Conservation (phyloP, 1,140 invertebrate genomes). For the Phymastichus coffea region DNA sequence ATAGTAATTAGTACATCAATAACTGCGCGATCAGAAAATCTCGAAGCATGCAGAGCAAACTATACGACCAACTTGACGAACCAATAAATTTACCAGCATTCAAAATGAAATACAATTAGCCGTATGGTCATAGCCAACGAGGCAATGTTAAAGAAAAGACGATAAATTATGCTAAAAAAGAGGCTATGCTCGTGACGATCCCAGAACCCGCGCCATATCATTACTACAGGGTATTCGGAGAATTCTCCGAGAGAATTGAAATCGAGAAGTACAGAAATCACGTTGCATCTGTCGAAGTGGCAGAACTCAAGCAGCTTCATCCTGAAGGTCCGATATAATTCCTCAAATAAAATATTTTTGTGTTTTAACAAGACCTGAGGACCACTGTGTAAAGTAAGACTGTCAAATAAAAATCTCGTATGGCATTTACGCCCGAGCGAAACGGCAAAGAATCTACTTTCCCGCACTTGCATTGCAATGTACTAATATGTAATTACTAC, state of each 20-base stretch:
- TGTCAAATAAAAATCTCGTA: conserved; percentile 43
- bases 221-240: conserved; percentile 32
- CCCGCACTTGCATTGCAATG: no score
- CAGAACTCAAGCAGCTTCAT: conserved; percentile 31
- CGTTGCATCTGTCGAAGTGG: conserved; percentile 30
- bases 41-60: no score
- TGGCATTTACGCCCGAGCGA: no score
- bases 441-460: no score
- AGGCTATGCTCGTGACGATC: conserved; percentile 15
- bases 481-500: conserved; percentile 40
- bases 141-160: no score
- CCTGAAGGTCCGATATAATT: conserved; percentile 32
- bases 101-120: no score
- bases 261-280: conserved; percentile 35
- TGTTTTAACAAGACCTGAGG: conserved; percentile 42
- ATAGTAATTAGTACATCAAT: no score
- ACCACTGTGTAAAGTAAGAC: conserved; percentile 33
- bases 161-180: conserved; percentile 26
- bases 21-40: background rate
- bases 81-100: no score
- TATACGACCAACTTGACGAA: no score
- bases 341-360: conserved; percentile 28
- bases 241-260: conserved; percentile 33
- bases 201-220: conserved; percentile 31
- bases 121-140: no score